Evolutionary conservation across 1,140 invertebrate genomes (phyloP).

Genomic region (Lepidurus couesii): DNA sequence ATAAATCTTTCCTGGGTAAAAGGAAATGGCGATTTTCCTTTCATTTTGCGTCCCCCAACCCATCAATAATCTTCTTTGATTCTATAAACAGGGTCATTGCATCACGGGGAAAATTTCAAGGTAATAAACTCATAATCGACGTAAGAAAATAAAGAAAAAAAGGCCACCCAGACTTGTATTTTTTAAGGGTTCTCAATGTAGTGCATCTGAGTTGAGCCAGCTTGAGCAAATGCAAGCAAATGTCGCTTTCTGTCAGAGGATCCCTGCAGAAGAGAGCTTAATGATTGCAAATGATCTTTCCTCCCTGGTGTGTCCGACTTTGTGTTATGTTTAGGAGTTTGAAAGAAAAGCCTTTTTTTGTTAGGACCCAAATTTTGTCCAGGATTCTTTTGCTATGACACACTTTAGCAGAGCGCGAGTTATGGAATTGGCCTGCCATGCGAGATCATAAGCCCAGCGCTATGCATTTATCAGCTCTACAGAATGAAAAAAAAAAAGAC

Average conservation of each 20-base stretch:
- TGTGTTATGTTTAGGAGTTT: background rate
- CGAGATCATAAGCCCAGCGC: background rate
- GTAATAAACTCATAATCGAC: background rate
- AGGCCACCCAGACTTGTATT: background rate
- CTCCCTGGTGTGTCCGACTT: background rate
- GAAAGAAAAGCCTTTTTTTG: background rate
- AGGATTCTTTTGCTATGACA: background rate
- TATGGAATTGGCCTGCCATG: background rate
- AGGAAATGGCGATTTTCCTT: no score
- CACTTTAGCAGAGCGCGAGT: background rate
- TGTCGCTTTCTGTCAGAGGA: background rate
- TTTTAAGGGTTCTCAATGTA: background rate
- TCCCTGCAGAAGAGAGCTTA: background rate
- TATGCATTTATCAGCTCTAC: background rate
- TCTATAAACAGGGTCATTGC: background rate
- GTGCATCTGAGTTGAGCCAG: background rate
- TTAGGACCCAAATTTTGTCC: background rate
- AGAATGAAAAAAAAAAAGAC: background rate
- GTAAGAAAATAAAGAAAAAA: background rate
- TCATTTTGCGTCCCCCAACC: no score
- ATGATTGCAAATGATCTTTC: constrained; percentile 16
- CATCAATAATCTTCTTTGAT: no score
- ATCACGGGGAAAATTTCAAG: background rate
- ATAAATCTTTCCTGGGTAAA: no score
- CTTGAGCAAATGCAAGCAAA: background rate